These are phyloP conservation scores for Phymorhynchus buccinoides DNA, from an alignment of 1,140 invertebrate species.

Conservation along the genomic window DNA sequence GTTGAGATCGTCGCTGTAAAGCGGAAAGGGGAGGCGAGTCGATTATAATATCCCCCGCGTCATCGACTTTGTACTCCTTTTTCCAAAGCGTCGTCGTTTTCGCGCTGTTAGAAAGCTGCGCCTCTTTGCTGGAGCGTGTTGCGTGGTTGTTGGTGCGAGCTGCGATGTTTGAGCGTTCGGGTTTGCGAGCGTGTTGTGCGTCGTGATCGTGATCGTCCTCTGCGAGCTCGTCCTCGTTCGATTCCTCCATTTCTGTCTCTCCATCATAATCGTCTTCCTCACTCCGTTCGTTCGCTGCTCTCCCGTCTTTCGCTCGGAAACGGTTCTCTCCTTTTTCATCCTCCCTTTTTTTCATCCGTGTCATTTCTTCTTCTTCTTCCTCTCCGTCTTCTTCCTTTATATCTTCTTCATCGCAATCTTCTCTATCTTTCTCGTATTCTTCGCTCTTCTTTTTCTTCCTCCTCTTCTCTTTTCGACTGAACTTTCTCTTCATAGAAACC, in stretches of 20 bases:
- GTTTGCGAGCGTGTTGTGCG: no score
- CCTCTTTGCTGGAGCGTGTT: background rate
- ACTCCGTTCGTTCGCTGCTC: background rate
- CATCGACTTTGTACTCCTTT: no score
- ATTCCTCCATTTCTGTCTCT: background rate
- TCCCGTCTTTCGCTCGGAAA: background rate
- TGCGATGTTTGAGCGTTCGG: background rate
- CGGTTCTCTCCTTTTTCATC: background rate
- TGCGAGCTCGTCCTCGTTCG: background rate
- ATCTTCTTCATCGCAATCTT: constrained; percentile 2
- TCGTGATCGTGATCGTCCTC: background rate
- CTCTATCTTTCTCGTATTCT: background rate
- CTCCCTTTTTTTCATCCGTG: background rate
- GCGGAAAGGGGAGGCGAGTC: no score
- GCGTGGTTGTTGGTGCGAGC: background rate
- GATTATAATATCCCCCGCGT: no score
- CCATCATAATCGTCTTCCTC: constrained; percentile 12
- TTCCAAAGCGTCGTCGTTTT: no score
- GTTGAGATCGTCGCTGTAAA: no score
- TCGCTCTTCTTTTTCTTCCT: background rate
- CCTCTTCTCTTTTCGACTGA: background rate
- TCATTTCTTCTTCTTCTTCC: background rate
- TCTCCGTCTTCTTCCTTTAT: background rate
- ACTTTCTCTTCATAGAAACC: background rate
- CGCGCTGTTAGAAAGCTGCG: no score